Percentiles rank a stretch among this genome's conserved stretches.
phyloP scores from a whole-genome alignment of 2,797 vertebrate species.

The Sebastes hubbsi region DNA sequence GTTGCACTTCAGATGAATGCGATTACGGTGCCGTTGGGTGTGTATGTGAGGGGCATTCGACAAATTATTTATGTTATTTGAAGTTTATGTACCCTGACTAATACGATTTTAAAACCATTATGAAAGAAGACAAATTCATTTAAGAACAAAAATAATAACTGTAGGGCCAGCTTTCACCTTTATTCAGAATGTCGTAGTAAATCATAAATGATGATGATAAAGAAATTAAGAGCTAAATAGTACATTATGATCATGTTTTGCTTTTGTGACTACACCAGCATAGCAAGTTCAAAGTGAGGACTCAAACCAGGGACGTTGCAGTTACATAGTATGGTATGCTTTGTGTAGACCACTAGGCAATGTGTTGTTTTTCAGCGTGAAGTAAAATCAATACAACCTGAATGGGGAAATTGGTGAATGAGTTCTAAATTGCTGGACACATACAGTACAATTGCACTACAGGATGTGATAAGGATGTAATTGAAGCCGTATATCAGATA shows the following conservation, averaged over 20 bases:
- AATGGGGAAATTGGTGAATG: slow-evolving; percentile 13
- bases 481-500: slow-evolving; percentile 42
- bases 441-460: not conserved
- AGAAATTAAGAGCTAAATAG: not conserved
- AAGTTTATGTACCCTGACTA: slow-evolving; percentile 45
- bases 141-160: slow-evolving; percentile 17
- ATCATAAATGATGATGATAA: not conserved
- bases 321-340: too few relatives aligned
- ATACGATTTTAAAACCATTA: slow-evolving; percentile 36
- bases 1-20: slow-evolving; percentile 45
- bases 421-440: slow-evolving; percentile 15
- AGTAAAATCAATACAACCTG: slow-evolving; percentile 22
- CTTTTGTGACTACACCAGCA: not conserved
- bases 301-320: not conserved
- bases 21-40: slow-evolving; percentile 10
- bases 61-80: slow-evolving; percentile 48
- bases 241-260: not conserved
- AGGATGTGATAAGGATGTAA: slow-evolving; percentile 38
- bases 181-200: not conserved
- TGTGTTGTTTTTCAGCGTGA: not conserved
- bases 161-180: not conserved
- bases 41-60: not conserved
- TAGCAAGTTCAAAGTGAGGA: not conserved
- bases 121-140: slow-evolving; percentile 37
- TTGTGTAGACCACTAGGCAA: not conserved